These are phyloP conservation scores for Chromobotia macracanthus DNA, from an alignment of 2,797 vertebrate genomes.

Conservation along the genomic window DNA sequence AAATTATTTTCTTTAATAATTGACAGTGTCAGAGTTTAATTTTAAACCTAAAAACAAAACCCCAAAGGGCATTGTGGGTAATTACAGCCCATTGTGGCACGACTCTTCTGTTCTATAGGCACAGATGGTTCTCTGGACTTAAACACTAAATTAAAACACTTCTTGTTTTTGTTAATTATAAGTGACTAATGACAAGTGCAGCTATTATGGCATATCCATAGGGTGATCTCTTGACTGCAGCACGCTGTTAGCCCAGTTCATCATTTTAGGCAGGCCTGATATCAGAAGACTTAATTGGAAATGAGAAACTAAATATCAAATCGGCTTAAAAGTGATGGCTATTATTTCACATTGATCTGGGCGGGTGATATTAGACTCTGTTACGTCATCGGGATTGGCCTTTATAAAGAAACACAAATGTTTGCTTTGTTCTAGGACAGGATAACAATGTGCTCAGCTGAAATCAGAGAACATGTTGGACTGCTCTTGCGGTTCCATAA, in stretches of 20 bases:
- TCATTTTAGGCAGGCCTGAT: slow-evolving; percentile 57
- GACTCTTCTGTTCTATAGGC: slow-evolving; percentile 42
- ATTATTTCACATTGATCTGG: slow-evolving; percentile 62
- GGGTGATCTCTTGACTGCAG: slow-evolving; percentile 53
- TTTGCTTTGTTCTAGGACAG: slow-evolving; percentile 71
- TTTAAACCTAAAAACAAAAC: background rate
- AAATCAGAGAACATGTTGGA: slow-evolving; percentile 63
- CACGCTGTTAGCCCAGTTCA: slow-evolving; percentile 51
- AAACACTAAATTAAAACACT: slow-evolving; percentile 41
- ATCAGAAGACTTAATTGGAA: slow-evolving; percentile 60
- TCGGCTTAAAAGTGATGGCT: slow-evolving; percentile 63
- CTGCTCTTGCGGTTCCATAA: slow-evolving; percentile 37
- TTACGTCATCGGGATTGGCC: slow-evolving; percentile 65
- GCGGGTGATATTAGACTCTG: slow-evolving; percentile 55
- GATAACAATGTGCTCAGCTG: slow-evolving; percentile 69
- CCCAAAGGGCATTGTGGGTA: slow-evolving; percentile 14
- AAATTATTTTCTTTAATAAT: background rate
- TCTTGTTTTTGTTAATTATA: slow-evolving; percentile 56
- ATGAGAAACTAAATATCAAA: slow-evolving; percentile 63
- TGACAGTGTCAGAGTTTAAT: background rate
- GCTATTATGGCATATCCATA: slow-evolving; percentile 58
- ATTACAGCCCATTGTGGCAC: slow-evolving; percentile 33
- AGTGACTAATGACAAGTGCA: slow-evolving; percentile 58
- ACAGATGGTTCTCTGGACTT: slow-evolving; percentile 32
- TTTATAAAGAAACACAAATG: slow-evolving; percentile 67